Base-by-base conservation (phyloP, 2,888 invertebrate genomes). In the Dolichopus griseipennis region DNA sequence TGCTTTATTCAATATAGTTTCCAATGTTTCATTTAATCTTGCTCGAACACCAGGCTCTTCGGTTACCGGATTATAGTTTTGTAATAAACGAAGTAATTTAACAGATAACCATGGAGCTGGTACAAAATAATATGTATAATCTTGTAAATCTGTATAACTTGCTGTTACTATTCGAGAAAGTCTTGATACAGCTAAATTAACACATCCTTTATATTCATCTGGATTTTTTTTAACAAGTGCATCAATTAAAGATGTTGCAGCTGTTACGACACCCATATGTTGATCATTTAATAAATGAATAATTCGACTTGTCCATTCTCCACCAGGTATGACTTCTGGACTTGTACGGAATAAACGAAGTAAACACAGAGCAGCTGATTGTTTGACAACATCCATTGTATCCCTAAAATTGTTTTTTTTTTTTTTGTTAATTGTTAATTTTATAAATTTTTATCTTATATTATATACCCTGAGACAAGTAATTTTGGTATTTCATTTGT, bases 21-120 rank as follows among this genome's bases (percentile, higher is more conserved):
- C 99, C 76, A 99, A 84, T 77, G 98, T 99, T 84, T 99, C 99
- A 76, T 97, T 95, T 64, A 99, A 85, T 71, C 98, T 88, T 20
- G 97, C 96, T 72, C 96, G 87, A 2, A 99, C 96, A 52, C 97
- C 97, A 65, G 98, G 95, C 84, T 99, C 98, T 78, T 97, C 96
- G 74, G 88, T 85, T 75, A 98, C 97, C 22, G 98, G 97, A 72
- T 97, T 97, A 78, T 99, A 99, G 81, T 99, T 98, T 83, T 99
- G 99, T 73, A 99, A 84, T 71, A 99, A 85, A 75, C 98, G 88
- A 72, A 99, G 84, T 69, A 99, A 84, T 83, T 99, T 99, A 21
- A 99, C 97, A 69, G 97, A 98, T 52, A 99, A 87, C 99, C 99
- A 99, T 20, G 99, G 99, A n/a, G 98, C 99, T 74, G 99, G 98